Conservation (phyloP, 2,888 invertebrate species). For the Cerastoderma edule region DNA sequence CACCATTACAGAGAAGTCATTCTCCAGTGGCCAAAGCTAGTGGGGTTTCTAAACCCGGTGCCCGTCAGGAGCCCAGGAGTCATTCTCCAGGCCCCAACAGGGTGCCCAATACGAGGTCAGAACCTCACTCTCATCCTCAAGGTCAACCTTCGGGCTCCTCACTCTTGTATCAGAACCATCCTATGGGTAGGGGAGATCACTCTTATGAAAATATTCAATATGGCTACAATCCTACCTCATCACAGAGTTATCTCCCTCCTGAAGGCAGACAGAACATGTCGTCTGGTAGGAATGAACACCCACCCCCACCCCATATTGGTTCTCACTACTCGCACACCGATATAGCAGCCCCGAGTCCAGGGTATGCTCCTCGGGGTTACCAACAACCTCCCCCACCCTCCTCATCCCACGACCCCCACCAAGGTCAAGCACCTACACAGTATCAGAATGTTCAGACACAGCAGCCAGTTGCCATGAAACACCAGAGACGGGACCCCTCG, state of each 20-base stretch:
- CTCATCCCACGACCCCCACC: constrained; percentile 25
- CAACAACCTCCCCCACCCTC: constrained; percentile 28
- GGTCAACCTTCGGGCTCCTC: constrained; percentile 24
- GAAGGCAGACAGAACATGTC: background rate
- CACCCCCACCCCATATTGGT: constrained; percentile 29
- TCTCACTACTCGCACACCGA: constrained; percentile 19
- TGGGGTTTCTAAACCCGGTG: constrained; percentile 14
- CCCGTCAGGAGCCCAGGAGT: constrained; percentile 32
- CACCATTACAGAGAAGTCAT: constrained; percentile 42
- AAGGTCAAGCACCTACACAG: constrained; percentile 29
- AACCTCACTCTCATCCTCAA: constrained; percentile 10
- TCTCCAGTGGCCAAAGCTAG: constrained; percentile 15
- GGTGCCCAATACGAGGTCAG: background rate
- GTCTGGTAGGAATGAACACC: constrained; percentile 5
- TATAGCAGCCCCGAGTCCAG: constrained; percentile 18
- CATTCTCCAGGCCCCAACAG: constrained; percentile 46
- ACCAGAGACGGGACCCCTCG: constrained; percentile 31
- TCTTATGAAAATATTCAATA: constrained; percentile 46
- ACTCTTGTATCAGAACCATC: constrained; percentile 47
- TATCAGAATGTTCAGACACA: constrained; percentile 40
- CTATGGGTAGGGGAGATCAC: constrained; percentile 34
- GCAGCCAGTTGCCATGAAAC: constrained; percentile 35
- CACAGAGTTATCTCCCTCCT: constrained; percentile 25
- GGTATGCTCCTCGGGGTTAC: constrained; percentile 6
- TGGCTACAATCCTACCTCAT: constrained; percentile 32